Conservation (phyloP, 2,113 vertebrate genomes). For the Plectropomus leopardus region DNA sequence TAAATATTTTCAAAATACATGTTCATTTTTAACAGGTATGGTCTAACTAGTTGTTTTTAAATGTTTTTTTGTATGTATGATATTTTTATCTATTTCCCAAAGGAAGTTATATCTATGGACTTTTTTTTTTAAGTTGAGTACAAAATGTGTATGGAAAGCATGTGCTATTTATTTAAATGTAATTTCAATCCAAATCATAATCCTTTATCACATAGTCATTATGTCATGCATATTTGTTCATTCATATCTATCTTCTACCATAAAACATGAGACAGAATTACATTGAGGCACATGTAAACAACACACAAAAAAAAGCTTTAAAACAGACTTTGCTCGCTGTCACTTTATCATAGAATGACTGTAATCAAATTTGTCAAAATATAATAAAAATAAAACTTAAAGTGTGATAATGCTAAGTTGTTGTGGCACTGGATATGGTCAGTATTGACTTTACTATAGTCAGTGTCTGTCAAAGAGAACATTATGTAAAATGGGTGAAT, state of each 20-base stretch:
- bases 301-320: too few species aligned
- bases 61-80: conserved; percentile 30
- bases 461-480: not conserved
- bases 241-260: conserved; percentile 17
- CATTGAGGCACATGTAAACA: not conserved
- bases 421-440: not conserved
- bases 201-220: not conserved
- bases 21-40: conserved; percentile 11
- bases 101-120: not conserved
- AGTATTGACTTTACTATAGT: not conserved
- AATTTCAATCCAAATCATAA: not conserved
- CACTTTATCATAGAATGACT: not conserved
- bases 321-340: not conserved
- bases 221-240: conserved; percentile 25
- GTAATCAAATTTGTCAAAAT: not conserved
- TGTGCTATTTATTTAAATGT: conserved; percentile 25
- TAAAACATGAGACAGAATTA: conserved; percentile 7
- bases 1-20: not conserved
- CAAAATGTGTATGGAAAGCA: not conserved
- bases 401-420: not conserved
- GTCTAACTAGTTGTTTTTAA: conserved; percentile 1
- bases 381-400: not conserved
- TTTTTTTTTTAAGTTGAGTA: not conserved
- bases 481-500: not conserved
- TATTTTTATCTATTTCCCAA: conserved; percentile 12